Evolutionary conservation across 2,888 invertebrate species (phyloP), one percentile per base, ranked within the genome.

Genomic region (Drosophila kambysellisi): DNA sequence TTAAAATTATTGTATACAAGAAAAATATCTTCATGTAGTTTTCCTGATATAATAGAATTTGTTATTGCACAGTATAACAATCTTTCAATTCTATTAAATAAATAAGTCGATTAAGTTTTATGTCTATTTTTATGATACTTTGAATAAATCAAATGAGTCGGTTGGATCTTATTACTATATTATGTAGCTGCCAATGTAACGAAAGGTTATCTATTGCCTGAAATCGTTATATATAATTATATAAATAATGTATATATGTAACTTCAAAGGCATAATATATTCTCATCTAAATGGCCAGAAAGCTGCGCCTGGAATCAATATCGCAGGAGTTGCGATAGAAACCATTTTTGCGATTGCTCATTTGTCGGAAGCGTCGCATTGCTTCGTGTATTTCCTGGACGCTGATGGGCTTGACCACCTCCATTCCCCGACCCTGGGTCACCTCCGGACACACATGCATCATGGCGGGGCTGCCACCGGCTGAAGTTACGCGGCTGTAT

Each of bases 321-420:
- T 92, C 92, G 33, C 91, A 91, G 4, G 89, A 89, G 57, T 91
- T 93, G 29, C 93, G 86, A 74, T 92, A 92, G 15, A 83, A 82
- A 3, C 93, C 93, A 62, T 93, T 88, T 67, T 91, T 90, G 32
- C 92, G 92, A 63, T 86, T 91, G 35, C 91, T 91, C 87, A 92
- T 91, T 75, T 92, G 92, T 0, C 91, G 89, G 60, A 92, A 96
- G 74, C 98, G 94, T 61, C 97, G 94, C 85, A 98, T 94, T 0
- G 96, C 97, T 93, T 98, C 98, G 76, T 96, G 95, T 52, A 98
- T 96, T 94, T 98, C 98, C 15, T 95, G 94, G 0, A 97, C 96
- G 30, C 96, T 96, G 64, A 98, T 95, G 0, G 96, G 95, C 43
- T 95, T 94, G 48, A 95, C 96, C 35, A 95, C 95, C 88, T 95